Base-by-base conservation (phyloP, 2,797 vertebrate genomes). In the Schizothorax lantsangensis region DNA sequence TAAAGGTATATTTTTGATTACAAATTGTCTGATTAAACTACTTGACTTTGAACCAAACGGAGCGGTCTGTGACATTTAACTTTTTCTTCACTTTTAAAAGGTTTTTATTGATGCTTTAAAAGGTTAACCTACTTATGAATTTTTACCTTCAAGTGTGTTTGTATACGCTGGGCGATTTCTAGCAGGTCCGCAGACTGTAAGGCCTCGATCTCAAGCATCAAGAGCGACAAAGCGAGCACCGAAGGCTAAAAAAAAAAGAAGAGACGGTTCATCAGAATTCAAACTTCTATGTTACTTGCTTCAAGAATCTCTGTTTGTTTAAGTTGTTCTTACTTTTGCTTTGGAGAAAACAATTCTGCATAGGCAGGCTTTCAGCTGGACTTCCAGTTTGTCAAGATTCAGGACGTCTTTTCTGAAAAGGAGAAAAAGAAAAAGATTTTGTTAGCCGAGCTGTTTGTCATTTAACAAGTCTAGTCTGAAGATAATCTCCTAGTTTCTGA, bases 331-430 rank as follows among this genome's bases (percentile, higher is more conserved):
- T 93, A 99, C 98, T 97, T 98, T 99, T 78, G 98, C 98, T 96
- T 97, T 99, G 83, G 98, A 99, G 91, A 99, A 99, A 74, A 95
- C 93, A 9, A 99, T 95, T 77, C 97, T 95, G 91, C 98, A 99
- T 91, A 96, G 96, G 87, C 98, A 99, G 94, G 98, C 98, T 96
- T 98, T 99, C 2, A 99, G 95, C 91, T 99, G 97, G 79, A 97
- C 98, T 94, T 99, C 98, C 90, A 99, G 95, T 94, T 97, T 99
- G 90, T 99, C 98, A 6, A 98, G 95, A 86, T 94, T 98, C 92
- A 98, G 90, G 17, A 94, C 88, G 87, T 97, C 96, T 93, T 97
- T 98, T 94, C 98, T 99, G 91, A 17, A 91, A 26, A 87, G 15
- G 85, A 30, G 91, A 85, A 14, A 93, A 84, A 89, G 66, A 89